These are phyloP conservation scores for Drosophila pachea DNA, from an alignment of 1,140 invertebrate species.

Conservation along the genomic window DNA sequence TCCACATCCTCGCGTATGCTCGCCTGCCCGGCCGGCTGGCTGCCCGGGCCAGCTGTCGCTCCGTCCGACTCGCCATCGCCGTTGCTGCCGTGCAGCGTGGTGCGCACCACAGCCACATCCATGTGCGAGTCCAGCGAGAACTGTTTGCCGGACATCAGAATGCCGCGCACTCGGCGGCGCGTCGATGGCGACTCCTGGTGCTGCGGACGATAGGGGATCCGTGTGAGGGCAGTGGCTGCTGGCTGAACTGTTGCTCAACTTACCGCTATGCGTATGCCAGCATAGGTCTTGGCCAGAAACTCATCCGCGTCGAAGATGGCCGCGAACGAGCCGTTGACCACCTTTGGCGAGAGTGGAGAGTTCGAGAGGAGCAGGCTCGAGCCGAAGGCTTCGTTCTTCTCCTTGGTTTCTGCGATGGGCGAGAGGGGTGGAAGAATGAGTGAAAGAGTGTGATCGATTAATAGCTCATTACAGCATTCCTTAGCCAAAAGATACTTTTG, in stretches of 20 bases:
- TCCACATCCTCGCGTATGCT: slow-evolving; percentile 69
- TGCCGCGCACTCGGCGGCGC: slow-evolving; percentile 89
- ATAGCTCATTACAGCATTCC: too few relatives aligned
- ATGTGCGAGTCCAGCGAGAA: slow-evolving; percentile 94
- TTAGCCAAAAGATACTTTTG: not conserved
- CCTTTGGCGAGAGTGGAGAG: slow-evolving; percentile 97
- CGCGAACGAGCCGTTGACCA: slow-evolving; percentile 97
- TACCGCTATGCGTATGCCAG: slow-evolving; percentile 82
- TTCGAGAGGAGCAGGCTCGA: slow-evolving; percentile 95
- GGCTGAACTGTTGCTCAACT: slow-evolving; percentile 14
- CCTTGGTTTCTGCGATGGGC: slow-evolving; percentile 85
- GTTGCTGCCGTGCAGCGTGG: slow-evolving; percentile 49
- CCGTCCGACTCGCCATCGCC: slow-evolving; percentile 15
- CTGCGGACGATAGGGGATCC: slow-evolving; percentile 26
- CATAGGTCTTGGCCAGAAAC: slow-evolving; percentile 89
- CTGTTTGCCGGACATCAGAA: slow-evolving; percentile 92
- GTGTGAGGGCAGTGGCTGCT: not conserved
- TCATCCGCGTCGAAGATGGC: slow-evolving; percentile 95
- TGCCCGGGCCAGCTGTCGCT: not conserved
- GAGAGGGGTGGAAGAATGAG: too few relatives aligned
- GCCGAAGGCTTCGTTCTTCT: slow-evolving; percentile 91
- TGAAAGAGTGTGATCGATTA: too few relatives aligned
- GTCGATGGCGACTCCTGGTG: slow-evolving; percentile 82
- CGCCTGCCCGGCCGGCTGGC: slow-evolving; percentile 25
- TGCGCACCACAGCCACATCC: slow-evolving; percentile 85